phyloP scores from a whole-genome alignment of 2,888 invertebrate species.

The Agriopis leucophaearia region DNA sequence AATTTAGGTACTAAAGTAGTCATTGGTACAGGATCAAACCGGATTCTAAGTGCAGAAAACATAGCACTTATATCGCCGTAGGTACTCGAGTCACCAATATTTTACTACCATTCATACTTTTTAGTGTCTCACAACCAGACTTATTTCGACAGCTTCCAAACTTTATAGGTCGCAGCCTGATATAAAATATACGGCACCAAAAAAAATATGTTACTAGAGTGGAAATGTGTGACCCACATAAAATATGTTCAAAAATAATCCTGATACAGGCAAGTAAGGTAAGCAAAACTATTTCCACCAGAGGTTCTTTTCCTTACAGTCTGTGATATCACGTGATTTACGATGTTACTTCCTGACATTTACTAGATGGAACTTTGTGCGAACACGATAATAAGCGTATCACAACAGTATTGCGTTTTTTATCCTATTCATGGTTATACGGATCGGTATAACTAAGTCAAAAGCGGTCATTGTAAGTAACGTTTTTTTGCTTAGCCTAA shows the following conservation, averaged over 20 bases:
- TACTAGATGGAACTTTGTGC: constrained; percentile 56
- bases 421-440: constrained; percentile 6
- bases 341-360: constrained; percentile 63
- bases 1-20: too few species aligned
- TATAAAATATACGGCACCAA: constrained; percentile 10
- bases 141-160: too few species aligned
- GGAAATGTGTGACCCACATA: constrained; percentile 25
- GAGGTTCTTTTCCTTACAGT: constrained; percentile 60
- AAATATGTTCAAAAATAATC: constrained; percentile 29
- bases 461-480: not conserved
- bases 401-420: constrained; percentile 37
- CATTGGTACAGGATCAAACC: too few species aligned
- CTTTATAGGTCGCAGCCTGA: constrained; percentile 8
- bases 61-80: too few species aligned
- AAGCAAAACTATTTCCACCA: constrained; percentile 56
- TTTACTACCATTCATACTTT: too few species aligned
- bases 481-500: not conserved
- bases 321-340: constrained; percentile 70
- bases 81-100: too few species aligned
- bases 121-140: too few species aligned
- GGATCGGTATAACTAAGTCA: not conserved
- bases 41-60: too few species aligned
- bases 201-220: constrained; percentile 7
- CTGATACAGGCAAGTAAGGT: constrained; percentile 44
- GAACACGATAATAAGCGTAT: constrained; percentile 44